These are phyloP conservation scores for Allophyes oxyacanthae DNA, from an alignment of 2,888 invertebrate species.

Conservation along the genomic window DNA sequence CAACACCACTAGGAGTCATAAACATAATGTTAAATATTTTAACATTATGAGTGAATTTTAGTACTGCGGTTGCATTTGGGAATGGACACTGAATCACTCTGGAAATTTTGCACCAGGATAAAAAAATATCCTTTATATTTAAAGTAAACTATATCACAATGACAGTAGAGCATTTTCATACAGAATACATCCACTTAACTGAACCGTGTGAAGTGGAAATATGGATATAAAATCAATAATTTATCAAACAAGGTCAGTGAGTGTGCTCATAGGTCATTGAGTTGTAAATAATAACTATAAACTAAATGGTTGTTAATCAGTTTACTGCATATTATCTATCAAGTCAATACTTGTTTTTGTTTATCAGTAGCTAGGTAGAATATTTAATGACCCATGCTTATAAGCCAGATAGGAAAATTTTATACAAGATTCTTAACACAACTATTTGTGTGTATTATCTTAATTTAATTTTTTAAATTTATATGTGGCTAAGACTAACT, in stretches of 20 bases:
- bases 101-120: too few relatives aligned
- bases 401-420: conserved; percentile 14
- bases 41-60: too few relatives aligned
- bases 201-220: conserved; percentile 6
- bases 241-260: conserved; percentile 32
- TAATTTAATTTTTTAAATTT: too few relatives aligned
- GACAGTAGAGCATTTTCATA: neutral
- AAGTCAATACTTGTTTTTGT: conserved; percentile 17
- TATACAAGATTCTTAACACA: too few relatives aligned
- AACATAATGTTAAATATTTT: too few relatives aligned
- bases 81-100: too few relatives aligned
- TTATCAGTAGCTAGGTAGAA: conserved; percentile 10
- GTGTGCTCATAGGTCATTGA: conserved; percentile 30
- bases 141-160: neutral
- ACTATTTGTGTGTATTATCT: too few relatives aligned
- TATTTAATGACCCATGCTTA: conserved; percentile 14
- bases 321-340: conserved; percentile 18
- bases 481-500: too few relatives aligned
- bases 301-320: conserved; percentile 17
- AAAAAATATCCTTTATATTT: too few relatives aligned
- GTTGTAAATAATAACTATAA: conserved; percentile 29
- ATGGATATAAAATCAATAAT: conserved; percentile 41
- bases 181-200: conserved; percentile 2
- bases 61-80: too few relatives aligned
- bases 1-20: too few relatives aligned